Conservation (phyloP, 2,797 vertebrate species). For the Spinus olivaceus region DNA sequence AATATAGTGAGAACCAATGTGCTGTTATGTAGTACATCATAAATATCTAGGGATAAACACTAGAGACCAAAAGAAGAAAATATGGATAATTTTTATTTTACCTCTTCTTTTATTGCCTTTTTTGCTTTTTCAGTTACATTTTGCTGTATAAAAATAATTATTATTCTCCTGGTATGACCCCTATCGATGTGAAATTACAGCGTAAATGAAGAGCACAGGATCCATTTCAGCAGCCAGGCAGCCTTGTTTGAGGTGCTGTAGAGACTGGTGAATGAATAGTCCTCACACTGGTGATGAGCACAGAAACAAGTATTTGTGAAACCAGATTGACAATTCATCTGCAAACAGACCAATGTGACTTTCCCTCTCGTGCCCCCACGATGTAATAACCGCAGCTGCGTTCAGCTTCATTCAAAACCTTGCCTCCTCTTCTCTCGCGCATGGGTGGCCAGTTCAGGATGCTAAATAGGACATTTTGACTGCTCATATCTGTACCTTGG, state of each 20-base stretch:
- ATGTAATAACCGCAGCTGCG: background rate
- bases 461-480: conserved; percentile 34
- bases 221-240: conserved; percentile 10
- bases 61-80: conserved; percentile 6
- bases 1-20: background rate
- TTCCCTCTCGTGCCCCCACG: background rate
- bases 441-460: conserved; percentile 29
- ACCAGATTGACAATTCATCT: background rate
- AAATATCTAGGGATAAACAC: conserved; percentile 3
- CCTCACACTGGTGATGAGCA: background rate
- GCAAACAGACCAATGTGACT: background rate
- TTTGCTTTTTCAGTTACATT: background rate
- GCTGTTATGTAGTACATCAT: background rate
- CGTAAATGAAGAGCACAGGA: background rate
- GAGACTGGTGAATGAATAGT: conserved; percentile 8
- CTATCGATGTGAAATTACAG: background rate
- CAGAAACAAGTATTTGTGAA: background rate
- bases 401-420: background rate
- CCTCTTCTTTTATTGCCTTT: background rate
- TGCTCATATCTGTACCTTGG: conserved; percentile 19
- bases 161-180: background rate
- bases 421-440: background rate
- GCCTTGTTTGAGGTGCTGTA: background rate
- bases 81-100: conserved; percentile 30
- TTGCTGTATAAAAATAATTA: background rate